Evolutionary conservation across 1,140 invertebrate genomes (phyloP), one percentile per base, ranked within the genome.

Genomic region (Drosophila sturtevanti): DNA sequence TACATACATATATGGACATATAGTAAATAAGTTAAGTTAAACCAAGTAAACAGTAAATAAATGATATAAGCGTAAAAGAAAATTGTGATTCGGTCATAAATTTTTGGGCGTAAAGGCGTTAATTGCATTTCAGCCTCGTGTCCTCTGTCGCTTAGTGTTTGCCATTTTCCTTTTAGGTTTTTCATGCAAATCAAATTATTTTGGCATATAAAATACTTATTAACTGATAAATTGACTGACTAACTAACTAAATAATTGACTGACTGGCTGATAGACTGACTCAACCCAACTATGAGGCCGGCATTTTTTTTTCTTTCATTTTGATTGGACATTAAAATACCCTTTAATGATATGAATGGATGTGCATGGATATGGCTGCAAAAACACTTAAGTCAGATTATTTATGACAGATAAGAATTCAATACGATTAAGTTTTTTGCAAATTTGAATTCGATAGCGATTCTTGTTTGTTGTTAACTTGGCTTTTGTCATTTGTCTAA

Each of bases 161-260:
- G 9, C 4, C 54, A 31, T 56, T 18, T 34, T 56, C 22, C 22
- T n/a, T 27, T 27, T 11, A 7, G 16, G 41, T 48, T 48, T 48
- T 34, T 56, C 69, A 86, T 87, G 71, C 79, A 86, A 86, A 86
- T 89, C 84, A 79, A 89, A 89, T 86, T 86, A 86, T 87, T 76
- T 85, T 77, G 79, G 76, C 74, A 87, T 86, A 86, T 87, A 73
- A 86, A 86, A 87, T 69, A 59, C 84, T 87, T 82, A 79, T 79
- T 71, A 76, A 68, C 35, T 52, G 75, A 75, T 87, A n/a, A n/a
- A 75, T 37, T 60, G 51, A 56, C 52, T 55, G 69, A 62, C 52
- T 63, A 61, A 24, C 38, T 38, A 31, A 51, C 22, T 35, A 21
- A 38, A 3, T 1, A 31, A 18, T 6, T 12, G 27, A 16, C 22